phyloP scores from a whole-genome alignment of 2,113 vertebrate species.

The Lampris incognitus region DNA sequence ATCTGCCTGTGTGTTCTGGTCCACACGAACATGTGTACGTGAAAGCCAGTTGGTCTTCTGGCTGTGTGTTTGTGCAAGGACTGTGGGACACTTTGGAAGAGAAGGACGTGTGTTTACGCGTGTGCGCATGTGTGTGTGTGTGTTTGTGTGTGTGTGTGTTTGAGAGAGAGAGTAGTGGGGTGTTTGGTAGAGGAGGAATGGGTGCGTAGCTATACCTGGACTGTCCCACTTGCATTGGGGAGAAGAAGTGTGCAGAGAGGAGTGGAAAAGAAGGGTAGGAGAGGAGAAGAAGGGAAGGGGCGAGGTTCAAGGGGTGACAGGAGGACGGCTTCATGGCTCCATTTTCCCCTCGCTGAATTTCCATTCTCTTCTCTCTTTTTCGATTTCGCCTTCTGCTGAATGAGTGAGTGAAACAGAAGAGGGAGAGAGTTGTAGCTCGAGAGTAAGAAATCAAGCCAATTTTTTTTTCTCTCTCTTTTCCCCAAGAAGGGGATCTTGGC shows the following conservation, averaged over 20 bases:
- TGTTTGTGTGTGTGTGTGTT: constrained; percentile 25
- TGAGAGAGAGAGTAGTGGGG: constrained; percentile 40
- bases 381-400: constrained; percentile 73
- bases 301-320: constrained; percentile 81
- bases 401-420: constrained; percentile 70
- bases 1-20: constrained; percentile 36
- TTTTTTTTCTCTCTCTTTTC: constrained; percentile 49
- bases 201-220: constrained; percentile 73
- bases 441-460: constrained; percentile 66
- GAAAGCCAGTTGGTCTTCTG: constrained; percentile 59
- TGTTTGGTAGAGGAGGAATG: constrained; percentile 63
- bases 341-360: constrained; percentile 76
- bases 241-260: constrained; percentile 48
- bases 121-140: constrained; percentile 34
- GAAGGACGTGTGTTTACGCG: constrained; percentile 53
- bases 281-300: constrained; percentile 57
- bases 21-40: constrained; percentile 26
- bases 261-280: constrained; percentile 21
- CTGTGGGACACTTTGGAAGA: constrained; percentile 67
- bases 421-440: constrained; percentile 66
- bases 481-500: constrained; percentile 83
- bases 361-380: constrained; percentile 72
- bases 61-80: constrained; percentile 53
- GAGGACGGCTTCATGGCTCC: constrained; percentile 80
- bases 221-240: constrained; percentile 57